phyloP scores from a whole-genome alignment of 2,888 invertebrate genomes.

The Rhamphomyia laevipes region DNA sequence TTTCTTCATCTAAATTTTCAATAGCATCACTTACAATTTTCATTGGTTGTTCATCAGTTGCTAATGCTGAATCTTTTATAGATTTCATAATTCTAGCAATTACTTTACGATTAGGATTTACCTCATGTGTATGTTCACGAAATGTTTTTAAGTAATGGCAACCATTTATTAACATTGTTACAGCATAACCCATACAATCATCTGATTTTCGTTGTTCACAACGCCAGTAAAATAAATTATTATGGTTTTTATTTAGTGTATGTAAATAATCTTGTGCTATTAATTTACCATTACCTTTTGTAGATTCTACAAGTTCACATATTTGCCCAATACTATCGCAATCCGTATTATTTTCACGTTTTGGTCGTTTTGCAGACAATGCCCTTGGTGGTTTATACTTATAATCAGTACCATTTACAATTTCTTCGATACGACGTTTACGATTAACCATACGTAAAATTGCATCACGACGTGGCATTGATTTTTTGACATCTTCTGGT shows the following conservation, averaged over 20 bases:
- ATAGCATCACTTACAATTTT: neutral
- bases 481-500: neutral
- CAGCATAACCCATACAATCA: neutral
- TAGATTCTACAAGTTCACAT: neutral
- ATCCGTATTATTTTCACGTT: neutral
- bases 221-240: neutral
- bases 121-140: neutral
- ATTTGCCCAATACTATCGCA: neutral
- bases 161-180: neutral
- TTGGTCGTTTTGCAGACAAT: neutral
- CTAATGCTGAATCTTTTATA: neutral
- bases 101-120: neutral
- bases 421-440: neutral
- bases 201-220: neutral
- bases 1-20: neutral
- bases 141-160: neutral
- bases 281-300: neutral
- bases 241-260: neutral
- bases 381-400: neutral
- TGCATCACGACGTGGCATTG: neutral
- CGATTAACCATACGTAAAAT: neutral
- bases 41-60: neutral
- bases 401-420: neutral
- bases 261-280: neutral
- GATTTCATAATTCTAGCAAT: neutral